Base-by-base conservation (phyloP, 2,888 invertebrate species). In the Achlya flavicornis region DNA sequence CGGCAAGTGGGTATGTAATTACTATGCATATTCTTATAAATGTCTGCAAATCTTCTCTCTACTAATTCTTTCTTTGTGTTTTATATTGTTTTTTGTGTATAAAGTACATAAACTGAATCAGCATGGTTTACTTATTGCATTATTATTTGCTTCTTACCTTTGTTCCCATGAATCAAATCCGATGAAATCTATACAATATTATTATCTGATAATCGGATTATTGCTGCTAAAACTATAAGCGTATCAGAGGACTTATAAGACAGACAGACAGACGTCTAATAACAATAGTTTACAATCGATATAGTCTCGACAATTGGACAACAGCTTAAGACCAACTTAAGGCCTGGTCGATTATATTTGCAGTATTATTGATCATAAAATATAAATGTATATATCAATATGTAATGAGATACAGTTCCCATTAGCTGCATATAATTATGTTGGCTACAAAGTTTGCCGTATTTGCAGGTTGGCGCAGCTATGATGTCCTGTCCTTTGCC, bases 401-500 rank as follows among this genome's bases (percentile, higher is more conserved):
- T 8, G 8, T 35, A 35, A 1, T 35, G 35, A 35, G 35, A 35
- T 35, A 4, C 35, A 35, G 35, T 35, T 35, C 3, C 4, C 38
- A 38, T 10, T 10, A 10, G 38, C 38, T 10, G 3, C 38, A 7
- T 43, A 14, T n/a, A n/a, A n/a, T 43, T 43, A 46, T 46, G 46
- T 46, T 46, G 6, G 46, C n/a, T 46, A 46, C 5, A 46, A 46
- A n/a, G n/a, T n/a, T 46, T 46, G 46, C n/a, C 46, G n/a, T 80
- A 62, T 73, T 74, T 66, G 0, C 83, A 94, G 94, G 90, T 93
- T 89, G 91, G 92, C 88, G 90, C 91, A 93, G 81, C 85, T 91
- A 95, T 95, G 95, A 95, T 95, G 95, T 95, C 95, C 94, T 95
- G 95, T 89, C 95, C 95, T 79, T 88, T 95, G 71, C 95, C 95